phyloP scores from a whole-genome alignment of 1,140 invertebrate genomes.

The Stegodyphus dumicola region DNA sequence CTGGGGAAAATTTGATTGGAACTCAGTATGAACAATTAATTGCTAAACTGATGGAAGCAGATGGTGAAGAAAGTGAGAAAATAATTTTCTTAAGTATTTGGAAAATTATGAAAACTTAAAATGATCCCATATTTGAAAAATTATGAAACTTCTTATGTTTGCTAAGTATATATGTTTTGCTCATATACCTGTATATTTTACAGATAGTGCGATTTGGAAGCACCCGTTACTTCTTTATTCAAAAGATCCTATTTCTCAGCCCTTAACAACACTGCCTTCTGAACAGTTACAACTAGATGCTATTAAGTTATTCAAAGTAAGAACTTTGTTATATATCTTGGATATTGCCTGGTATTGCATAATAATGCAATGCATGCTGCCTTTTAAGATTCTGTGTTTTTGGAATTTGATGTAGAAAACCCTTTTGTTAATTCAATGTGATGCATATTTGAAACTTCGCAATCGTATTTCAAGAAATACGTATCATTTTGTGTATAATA shows the following conservation, averaged over 20 bases:
- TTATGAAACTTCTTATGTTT: too few species aligned
- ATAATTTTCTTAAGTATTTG: too few species aligned
- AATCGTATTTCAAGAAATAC: too few species aligned
- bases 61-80: slow-evolving; percentile 86
- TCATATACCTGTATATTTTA: slow-evolving; percentile 63
- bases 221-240: slow-evolving; percentile 91
- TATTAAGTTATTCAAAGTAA: slow-evolving; percentile 92
- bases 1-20: slow-evolving; percentile 87
- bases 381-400: too few species aligned
- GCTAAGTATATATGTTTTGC: too few species aligned
- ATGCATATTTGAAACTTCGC: too few species aligned
- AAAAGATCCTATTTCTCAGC: slow-evolving; percentile 86
- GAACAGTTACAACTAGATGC: slow-evolving; percentile 88
- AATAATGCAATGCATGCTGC: too few species aligned
- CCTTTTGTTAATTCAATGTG: too few species aligned
- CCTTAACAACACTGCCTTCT: slow-evolving; percentile 86
- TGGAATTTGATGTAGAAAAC: too few species aligned
- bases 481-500: too few species aligned
- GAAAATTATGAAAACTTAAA: too few species aligned
- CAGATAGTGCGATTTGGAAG: slow-evolving; percentile 91
- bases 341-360: background rate
- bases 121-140: too few species aligned
- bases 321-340: background rate
- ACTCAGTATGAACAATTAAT: slow-evolving; percentile 95
- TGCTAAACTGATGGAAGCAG: slow-evolving; percentile 93